Evolutionary conservation across 2,888 invertebrate species (phyloP), one percentile per base, ranked within the genome.

Genomic region (Ellobium chinense): DNA sequence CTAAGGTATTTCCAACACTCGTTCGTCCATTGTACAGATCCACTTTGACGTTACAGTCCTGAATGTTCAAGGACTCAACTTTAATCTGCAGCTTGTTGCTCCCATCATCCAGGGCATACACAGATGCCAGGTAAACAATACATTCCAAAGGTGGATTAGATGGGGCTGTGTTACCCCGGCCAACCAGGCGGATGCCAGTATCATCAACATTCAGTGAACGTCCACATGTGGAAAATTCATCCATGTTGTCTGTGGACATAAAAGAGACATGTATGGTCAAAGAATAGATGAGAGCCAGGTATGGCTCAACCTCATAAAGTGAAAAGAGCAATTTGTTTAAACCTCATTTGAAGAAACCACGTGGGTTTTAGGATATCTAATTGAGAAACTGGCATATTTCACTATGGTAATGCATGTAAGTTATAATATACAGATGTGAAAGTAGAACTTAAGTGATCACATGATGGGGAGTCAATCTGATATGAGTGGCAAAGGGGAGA

Each of bases 41-140:
- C 7, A 90, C 84, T 54, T 73, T 72, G 27, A 90, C 82, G 29
- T 81, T 84, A 80, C 89, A 89, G 76, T 90, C 90, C 36, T 82
- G 60, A n/a, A 90, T 88, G 3, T 69, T 56, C 3, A 88, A 82
- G 27, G 85, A 73, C 46, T 87, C 85, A 12, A 88, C 84, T 14
- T 85, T 83, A 12, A 90, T 87, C 84, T 89, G 88, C 77, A 90
- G 85, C 74, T 85, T 84, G 60, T 88, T 88, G 72, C 86, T 86
- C 2, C 85, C 85, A 60, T 88, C 87, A 18, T 83, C 69, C 36
- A 72, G 78, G n/a, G 86, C 80, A 63, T 88, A 87, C 1, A 84
- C 83, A 5, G 90, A 88, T 69, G 85, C 82, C 24, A 90, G 84
- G 27, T 82, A 80, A 5, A 89, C 79, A 12, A 80, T 82, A 77